These are phyloP conservation scores for Zaprionus kolodkinae DNA, from an alignment of 1,140 invertebrate species.

Conservation along the genomic window DNA sequence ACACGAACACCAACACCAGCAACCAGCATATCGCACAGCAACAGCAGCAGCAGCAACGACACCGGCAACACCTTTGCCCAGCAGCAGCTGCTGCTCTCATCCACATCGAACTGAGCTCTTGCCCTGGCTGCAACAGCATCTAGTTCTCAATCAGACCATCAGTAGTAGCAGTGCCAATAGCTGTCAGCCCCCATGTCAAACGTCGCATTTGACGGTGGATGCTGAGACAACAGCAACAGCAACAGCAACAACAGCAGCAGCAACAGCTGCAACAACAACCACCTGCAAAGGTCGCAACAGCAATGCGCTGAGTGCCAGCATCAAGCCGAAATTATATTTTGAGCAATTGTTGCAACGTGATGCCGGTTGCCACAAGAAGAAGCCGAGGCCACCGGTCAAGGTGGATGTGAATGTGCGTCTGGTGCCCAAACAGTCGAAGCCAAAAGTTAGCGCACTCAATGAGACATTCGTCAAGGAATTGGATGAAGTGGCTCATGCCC, in stretches of 20 bases:
- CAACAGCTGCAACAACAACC: constrained; percentile 21
- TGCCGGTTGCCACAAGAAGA: constrained; percentile 53
- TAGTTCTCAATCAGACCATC: constrained; percentile 80
- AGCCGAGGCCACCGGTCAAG: constrained; percentile 86
- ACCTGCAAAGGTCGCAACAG: constrained; percentile 56
- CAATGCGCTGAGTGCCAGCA: constrained; percentile 65
- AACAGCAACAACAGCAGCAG: constrained; percentile 16
- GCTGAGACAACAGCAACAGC: constrained; percentile 58
- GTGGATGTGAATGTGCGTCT: constrained; percentile 92
- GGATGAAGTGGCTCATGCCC: constrained; percentile 59
- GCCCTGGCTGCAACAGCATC: constrained; percentile 83
- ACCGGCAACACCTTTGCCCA: constrained; percentile 9
- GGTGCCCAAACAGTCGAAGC: constrained; percentile 86
- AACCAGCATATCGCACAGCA: constrained; percentile 35
- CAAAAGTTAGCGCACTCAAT: constrained; percentile 45
- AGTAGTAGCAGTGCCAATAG: constrained; percentile 59
- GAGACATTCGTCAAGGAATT: constrained; percentile 68
- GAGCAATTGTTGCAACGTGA: constrained; percentile 70
- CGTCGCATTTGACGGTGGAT: constrained; percentile 72
- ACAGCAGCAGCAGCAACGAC: constrained; percentile 19
- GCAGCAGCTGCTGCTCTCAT: constrained; percentile 50
- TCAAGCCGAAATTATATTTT: constrained; percentile 68
- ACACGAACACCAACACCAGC: constrained; percentile 39
- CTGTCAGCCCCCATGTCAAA: constrained; percentile 73
- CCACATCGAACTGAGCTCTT: constrained; percentile 75